Percentiles rank a stretch among this genome's conserved stretches.
Evolutionary conservation across 2,113 vertebrate species (phyloP).

Genomic region (Eurypyga helias): DNA sequence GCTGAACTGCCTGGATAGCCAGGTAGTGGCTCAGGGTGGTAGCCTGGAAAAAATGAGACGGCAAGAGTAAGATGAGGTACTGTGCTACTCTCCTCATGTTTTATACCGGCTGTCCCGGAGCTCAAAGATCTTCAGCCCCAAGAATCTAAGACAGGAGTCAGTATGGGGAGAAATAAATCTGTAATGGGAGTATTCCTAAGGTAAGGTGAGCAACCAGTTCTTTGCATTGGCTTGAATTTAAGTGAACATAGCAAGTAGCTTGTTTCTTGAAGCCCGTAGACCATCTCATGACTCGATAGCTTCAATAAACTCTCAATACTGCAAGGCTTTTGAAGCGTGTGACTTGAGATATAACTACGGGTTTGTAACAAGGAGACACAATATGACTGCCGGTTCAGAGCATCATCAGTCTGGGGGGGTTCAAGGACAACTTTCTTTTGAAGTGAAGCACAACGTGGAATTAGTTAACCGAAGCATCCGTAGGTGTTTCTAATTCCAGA

Average conservation of each 20-base stretch:
- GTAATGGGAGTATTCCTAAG: background rate
- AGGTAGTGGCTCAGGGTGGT: background rate
- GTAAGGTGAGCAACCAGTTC: background rate
- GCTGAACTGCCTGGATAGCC: background rate
- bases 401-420: constrained; percentile 21
- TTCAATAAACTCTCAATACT: background rate
- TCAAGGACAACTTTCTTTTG: constrained; percentile 42
- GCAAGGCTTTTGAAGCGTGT: background rate
- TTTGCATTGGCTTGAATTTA: background rate
- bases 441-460: constrained; percentile 3
- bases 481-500: constrained; percentile 43
- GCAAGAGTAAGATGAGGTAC: background rate
- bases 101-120: background rate
- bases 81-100: background rate
- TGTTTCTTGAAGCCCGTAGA: background rate
- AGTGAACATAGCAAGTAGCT: background rate
- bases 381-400: constrained; percentile 2
- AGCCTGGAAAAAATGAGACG: background rate
- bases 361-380: background rate
- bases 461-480: constrained; percentile 33
- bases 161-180: background rate
- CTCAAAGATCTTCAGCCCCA: background rate
- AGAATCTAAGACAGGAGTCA: background rate
- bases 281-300: background rate
- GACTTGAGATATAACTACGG: background rate